Evolutionary conservation across 2,888 invertebrate species (phyloP).

Genomic region (Diloba caeruleocephala): DNA sequence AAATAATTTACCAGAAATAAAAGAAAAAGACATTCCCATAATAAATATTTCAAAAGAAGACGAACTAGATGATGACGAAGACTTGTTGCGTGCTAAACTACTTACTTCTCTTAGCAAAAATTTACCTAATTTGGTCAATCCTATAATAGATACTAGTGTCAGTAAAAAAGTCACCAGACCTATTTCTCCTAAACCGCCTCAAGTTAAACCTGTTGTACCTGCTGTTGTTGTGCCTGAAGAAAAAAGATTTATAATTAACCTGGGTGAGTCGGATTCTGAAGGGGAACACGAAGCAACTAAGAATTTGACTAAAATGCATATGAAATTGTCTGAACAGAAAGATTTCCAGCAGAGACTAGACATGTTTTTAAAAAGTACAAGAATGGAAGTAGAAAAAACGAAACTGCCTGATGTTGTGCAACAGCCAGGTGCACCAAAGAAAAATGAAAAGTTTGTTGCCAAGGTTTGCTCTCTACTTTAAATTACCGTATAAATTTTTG

Average conservation of each 20-base stretch:
- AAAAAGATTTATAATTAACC: slow-evolving; percentile 81
- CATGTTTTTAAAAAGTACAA: slow-evolving; percentile 79
- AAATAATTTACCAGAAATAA: slow-evolving; percentile 11
- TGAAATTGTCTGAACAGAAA: slow-evolving; percentile 78
- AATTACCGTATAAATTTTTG: too few relatives aligned
- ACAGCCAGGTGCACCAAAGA: slow-evolving; percentile 62
- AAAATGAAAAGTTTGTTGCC: slow-evolving; percentile 77
- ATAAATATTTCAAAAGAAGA: slow-evolving; percentile 62
- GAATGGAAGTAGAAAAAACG: slow-evolving; percentile 79
- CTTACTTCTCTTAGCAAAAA: slow-evolving; percentile 90
- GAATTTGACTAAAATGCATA: slow-evolving; percentile 86
- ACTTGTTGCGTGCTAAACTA: slow-evolving; percentile 89
- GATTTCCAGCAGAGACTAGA: slow-evolving; percentile 85
- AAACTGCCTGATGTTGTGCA: slow-evolving; percentile 72
- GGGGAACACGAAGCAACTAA: slow-evolving; percentile 86
- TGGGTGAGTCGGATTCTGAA: slow-evolving; percentile 85
- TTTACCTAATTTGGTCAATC: slow-evolving; percentile 78
- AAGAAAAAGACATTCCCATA: slow-evolving; percentile 37
- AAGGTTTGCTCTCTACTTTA: too few relatives aligned
- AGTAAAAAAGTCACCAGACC: slow-evolving; percentile 44
- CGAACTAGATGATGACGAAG: slow-evolving; percentile 89
- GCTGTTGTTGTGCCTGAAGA: slow-evolving; percentile 63
- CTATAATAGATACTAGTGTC: slow-evolving; percentile 61
- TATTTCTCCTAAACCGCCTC: slow-evolving; percentile 36
- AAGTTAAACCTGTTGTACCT: slow-evolving; percentile 34